A percentile compares a stretch with the other conserved stretches of the same genome.
Evolutionary conservation across 2,888 invertebrate genomes (phyloP).

Genomic region (Lottia gigantea): DNA sequence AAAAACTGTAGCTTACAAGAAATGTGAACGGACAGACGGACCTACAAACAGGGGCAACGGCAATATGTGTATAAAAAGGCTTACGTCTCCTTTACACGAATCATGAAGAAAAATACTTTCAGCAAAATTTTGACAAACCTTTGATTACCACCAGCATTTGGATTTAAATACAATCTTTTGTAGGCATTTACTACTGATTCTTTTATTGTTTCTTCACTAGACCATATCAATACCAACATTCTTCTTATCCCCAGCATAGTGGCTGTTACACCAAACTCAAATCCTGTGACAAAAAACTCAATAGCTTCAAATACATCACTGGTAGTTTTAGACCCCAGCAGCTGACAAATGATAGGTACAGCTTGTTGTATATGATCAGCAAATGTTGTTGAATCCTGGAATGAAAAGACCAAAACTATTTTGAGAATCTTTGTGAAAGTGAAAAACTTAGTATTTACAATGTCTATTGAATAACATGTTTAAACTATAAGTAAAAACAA

Average conservation of each 20-base stretch:
- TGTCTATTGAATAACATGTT: too few species aligned
- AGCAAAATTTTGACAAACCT: slow-evolving; percentile 35
- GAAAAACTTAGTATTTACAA: background rate
- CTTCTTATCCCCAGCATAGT: slow-evolving; percentile 77
- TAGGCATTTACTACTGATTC: slow-evolving; percentile 84
- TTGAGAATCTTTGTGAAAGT: too few species aligned
- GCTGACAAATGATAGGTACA: slow-evolving; percentile 77
- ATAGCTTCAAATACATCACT: slow-evolving; percentile 90
- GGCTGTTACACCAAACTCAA: slow-evolving; percentile 70
- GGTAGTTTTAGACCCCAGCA: slow-evolving; percentile 74
- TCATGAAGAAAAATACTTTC: too few species aligned
- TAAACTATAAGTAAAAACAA: too few species aligned
- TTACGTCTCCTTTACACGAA: too few species aligned
- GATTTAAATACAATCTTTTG: slow-evolving; percentile 75
- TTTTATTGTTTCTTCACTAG: slow-evolving; percentile 78
- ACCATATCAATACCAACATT: slow-evolving; percentile 84
- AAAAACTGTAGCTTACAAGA: too few species aligned
- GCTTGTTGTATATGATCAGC: slow-evolving; percentile 71
- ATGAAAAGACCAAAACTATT: slow-evolving; percentile 21
- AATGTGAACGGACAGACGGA: too few species aligned
- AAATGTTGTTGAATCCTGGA: slow-evolving; percentile 72
- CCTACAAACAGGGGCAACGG: too few species aligned
- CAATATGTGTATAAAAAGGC: too few species aligned
- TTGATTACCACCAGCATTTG: slow-evolving; percentile 41
- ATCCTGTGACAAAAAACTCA: slow-evolving; percentile 82